phyloP scores from a whole-genome alignment of 2,888 invertebrate species.

The Kuschelorhynchus macadamiae region DNA sequence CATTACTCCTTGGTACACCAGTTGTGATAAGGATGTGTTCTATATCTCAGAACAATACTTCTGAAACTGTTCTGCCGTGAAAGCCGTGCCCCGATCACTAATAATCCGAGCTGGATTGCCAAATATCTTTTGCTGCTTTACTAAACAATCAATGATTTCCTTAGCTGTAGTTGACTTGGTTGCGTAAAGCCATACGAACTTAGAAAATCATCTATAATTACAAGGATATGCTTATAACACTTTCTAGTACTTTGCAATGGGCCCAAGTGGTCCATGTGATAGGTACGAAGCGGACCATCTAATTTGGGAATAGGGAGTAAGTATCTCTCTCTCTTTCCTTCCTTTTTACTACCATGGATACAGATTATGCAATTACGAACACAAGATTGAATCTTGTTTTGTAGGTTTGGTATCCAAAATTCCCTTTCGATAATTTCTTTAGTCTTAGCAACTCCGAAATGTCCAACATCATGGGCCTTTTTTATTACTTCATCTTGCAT shows the following conservation, averaged over 20 bases:
- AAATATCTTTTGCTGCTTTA: slow-evolving; percentile 58
- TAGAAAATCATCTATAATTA: slow-evolving; percentile 60
- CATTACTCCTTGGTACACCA: slow-evolving; percentile 62
- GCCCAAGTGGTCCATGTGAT: slow-evolving; percentile 57
- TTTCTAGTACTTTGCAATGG: slow-evolving; percentile 54
- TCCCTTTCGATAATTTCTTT: slow-evolving; percentile 50
- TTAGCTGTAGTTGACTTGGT: slow-evolving; percentile 56
- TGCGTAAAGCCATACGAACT: slow-evolving; percentile 61
- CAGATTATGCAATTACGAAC: slow-evolving; percentile 55
- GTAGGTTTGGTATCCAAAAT: slow-evolving; percentile 51
- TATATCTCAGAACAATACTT: no score
- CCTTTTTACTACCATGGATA: slow-evolving; percentile 55
- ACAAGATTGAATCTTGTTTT: slow-evolving; percentile 49
- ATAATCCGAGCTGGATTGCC: slow-evolving; percentile 62
- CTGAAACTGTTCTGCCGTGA: no score
- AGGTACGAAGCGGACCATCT: slow-evolving; percentile 52
- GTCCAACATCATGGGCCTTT: slow-evolving; percentile 61
- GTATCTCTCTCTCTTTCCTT: slow-evolving; percentile 56
- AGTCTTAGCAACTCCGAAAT: slow-evolving; percentile 57
- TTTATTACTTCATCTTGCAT: slow-evolving; percentile 63
- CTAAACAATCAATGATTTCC: slow-evolving; percentile 54
- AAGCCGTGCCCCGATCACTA: no score
- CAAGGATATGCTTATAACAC: slow-evolving; percentile 59
- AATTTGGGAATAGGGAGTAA: slow-evolving; percentile 53
- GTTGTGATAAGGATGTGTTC: slow-evolving; percentile 56